These are phyloP conservation scores for Panopea generosa DNA, from an alignment of 2,888 invertebrate genomes.

Conservation along the genomic window DNA sequence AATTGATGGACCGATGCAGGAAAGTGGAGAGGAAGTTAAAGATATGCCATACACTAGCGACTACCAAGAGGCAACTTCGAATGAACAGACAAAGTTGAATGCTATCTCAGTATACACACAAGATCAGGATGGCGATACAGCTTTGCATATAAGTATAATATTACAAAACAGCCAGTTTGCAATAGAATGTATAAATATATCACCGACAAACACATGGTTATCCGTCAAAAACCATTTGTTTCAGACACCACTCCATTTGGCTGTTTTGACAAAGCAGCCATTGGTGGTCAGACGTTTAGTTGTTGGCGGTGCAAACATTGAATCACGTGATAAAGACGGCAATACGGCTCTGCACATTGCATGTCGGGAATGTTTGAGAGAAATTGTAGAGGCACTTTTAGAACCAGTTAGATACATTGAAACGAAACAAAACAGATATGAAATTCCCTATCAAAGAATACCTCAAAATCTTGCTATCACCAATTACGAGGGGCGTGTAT, in stretches of 20 bases:
- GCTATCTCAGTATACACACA: constrained; percentile 5
- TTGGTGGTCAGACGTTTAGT: too few relatives aligned
- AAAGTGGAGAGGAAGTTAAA: too few relatives aligned
- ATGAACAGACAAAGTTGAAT: constrained; percentile 1
- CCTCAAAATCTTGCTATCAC: constrained; percentile 41
- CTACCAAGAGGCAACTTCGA: background rate
- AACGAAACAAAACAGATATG: constrained; percentile 42
- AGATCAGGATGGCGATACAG: constrained; percentile 45
- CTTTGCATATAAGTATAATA: constrained; percentile 37
- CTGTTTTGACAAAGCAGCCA: too few relatives aligned
- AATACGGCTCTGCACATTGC: too few relatives aligned
- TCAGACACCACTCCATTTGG: too few relatives aligned
- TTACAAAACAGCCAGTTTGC: constrained; percentile 11
- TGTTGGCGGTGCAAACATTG: too few relatives aligned
- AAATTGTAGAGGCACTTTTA: too few relatives aligned
- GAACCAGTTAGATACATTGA: constrained; percentile 46
- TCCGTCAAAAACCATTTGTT: too few relatives aligned
- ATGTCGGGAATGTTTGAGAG: too few relatives aligned
- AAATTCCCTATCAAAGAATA: constrained; percentile 48
- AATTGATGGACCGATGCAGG: constrained; percentile 1
- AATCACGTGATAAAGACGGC: too few relatives aligned
- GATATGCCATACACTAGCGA: too few relatives aligned
- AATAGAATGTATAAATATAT: constrained; percentile 17
- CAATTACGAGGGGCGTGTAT: constrained; percentile 52
- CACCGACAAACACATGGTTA: constrained; percentile 5